A percentile compares a stretch with the other conserved stretches of the same genome.
Evolutionary conservation across 2,888 invertebrate genomes (phyloP).

Genomic region (Junonia oenone): DNA sequence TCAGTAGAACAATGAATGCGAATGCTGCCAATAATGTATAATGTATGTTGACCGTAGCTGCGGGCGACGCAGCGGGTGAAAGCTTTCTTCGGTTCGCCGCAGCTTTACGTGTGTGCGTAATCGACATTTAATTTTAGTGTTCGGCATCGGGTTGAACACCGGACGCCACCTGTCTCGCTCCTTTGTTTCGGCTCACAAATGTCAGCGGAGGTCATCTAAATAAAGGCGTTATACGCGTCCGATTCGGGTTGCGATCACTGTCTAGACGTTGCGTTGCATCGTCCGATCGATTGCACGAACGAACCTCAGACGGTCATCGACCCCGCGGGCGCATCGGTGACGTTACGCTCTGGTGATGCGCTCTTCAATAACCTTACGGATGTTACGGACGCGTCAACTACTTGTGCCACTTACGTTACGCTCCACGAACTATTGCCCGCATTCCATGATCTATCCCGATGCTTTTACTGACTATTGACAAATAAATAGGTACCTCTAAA

Average conservation of each 20-base stretch:
- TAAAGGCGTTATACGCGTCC: slow-evolving; percentile 67
- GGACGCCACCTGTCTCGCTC: slow-evolving; percentile 69
- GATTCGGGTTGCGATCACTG: slow-evolving; percentile 68
- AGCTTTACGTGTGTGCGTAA: slow-evolving; percentile 45
- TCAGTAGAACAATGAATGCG: slow-evolving; percentile 45
- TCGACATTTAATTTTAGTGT: slow-evolving; percentile 68
- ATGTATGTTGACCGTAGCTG: slow-evolving; percentile 52
- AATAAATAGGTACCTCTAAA: neutral
- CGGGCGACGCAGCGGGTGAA: slow-evolving; percentile 56
- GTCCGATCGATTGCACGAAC: slow-evolving; percentile 76
- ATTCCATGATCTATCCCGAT: slow-evolving; percentile 6
- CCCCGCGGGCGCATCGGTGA: slow-evolving; percentile 77
- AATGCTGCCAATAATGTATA: slow-evolving; percentile 37
- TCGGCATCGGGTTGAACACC: slow-evolving; percentile 51
- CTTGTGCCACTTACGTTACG: slow-evolving; percentile 40
- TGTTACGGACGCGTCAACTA: slow-evolving; percentile 49
- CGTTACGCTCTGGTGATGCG: slow-evolving; percentile 77
- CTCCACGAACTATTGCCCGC: slow-evolving; percentile 32
- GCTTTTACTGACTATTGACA: neutral
- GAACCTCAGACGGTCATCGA: slow-evolving; percentile 74
- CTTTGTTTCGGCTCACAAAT: slow-evolving; percentile 76
- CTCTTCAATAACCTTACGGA: slow-evolving; percentile 65
- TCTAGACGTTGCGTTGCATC: slow-evolving; percentile 76
- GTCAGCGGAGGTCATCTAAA: slow-evolving; percentile 77
- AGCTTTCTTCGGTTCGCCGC: slow-evolving; percentile 54